These are phyloP conservation scores for Pollenia amentaria DNA, from an alignment of 2,888 invertebrate species.

Conservation along the genomic window DNA sequence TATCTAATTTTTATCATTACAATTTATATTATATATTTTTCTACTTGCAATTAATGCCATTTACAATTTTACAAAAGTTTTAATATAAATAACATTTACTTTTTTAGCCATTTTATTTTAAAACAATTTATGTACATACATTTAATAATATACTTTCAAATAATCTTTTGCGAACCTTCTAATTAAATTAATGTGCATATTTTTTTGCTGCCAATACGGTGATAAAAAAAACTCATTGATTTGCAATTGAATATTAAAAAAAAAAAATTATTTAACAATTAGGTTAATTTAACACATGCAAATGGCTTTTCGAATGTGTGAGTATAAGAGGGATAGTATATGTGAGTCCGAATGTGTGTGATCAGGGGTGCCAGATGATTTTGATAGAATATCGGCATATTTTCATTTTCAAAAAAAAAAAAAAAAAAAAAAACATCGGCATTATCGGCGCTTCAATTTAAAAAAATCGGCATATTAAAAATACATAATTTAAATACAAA, in stretches of 20 bases:
- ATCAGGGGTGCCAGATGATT: too few relatives aligned
- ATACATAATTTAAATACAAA: too few relatives aligned
- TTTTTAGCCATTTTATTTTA: slow-evolving; percentile 20
- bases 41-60: background rate
- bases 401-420: too few relatives aligned
- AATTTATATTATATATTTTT: background rate
- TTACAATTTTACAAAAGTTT: slow-evolving; percentile 9
- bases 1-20: background rate
- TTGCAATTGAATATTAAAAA: background rate
- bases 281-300: slow-evolving; percentile 25
- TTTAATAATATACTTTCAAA: slow-evolving; percentile 26
- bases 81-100: background rate
- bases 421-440: too few relatives aligned
- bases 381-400: too few relatives aligned
- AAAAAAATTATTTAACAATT: slow-evolving; percentile 26
- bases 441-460: too few relatives aligned
- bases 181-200: slow-evolving; percentile 39
- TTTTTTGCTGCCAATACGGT: slow-evolving; percentile 4
- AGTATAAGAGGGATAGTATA: background rate
- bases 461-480: too few relatives aligned
- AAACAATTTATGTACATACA: background rate
- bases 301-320: background rate
- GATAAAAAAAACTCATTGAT: slow-evolving; percentile 27
- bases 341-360: background rate
- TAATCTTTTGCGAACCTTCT: slow-evolving; percentile 39